Evolutionary conservation across 2,797 vertebrate genomes (phyloP), one percentile per base, ranked within the genome.

Genomic region (Malacoctenus gilli): DNA sequence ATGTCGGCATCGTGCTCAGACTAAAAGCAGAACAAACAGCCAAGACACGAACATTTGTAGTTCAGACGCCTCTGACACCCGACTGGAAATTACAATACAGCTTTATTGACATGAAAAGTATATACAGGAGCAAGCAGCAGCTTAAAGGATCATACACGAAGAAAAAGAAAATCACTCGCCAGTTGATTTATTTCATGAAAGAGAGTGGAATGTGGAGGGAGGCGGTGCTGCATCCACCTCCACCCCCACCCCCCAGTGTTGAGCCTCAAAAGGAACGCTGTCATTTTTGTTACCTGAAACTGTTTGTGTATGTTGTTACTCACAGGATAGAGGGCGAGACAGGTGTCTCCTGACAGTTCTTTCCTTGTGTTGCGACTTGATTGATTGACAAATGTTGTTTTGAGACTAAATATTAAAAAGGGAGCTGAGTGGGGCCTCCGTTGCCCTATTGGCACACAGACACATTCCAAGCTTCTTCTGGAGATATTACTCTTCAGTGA

Each of bases 331-430:
- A 55, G 41, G 41, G 39, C 28, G 6, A 39, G 54, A 42, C 58
- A 2, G 1, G 9, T 6, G 62, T 71, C 53, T 73, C 59, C 59
- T 43, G 39, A 79, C 68, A 55, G 61, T 64, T 31, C 31, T 22
- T n/a, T 59, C 70, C 57, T 53, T 44, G 55, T 59, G 16, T 22
- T 37, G 20, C 5, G 8, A 43, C 64, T n/a, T 4, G 11, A 14
- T 25, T 85, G 83, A 87, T 52, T 82, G 82, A 88, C 75, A 68
- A 53, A 28, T 62, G 44, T 59, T 83, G 77, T 84, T 88, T 84
- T 64, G 64, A 85, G 67, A 85, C 67, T 43, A 80, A 89, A 86
- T 61, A 79, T n/a, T n/a, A 32, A 37, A 36, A 50, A 54, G 54
- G 40, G 2, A 43, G 60, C 22, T 7, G 47, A 32, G 34, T 18